A percentile compares a stretch with the other conserved stretches of the same genome.
These are phyloP conservation scores for Bufotes viridis DNA, from an alignment of 2,797 vertebrate genomes.

Conservation along the genomic window DNA sequence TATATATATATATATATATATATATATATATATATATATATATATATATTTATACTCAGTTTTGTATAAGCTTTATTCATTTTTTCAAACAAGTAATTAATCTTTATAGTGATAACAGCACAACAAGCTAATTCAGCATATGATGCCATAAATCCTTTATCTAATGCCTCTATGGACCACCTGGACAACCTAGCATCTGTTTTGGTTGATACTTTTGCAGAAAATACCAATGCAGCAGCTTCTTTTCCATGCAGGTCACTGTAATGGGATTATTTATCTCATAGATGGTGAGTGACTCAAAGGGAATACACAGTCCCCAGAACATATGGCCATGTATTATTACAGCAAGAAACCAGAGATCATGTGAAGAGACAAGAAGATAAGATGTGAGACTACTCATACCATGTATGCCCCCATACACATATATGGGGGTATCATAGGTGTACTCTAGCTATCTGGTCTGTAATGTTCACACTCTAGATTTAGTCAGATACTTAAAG, in stretches of 20 bases:
- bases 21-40: background rate
- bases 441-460: too few relatives aligned
- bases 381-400: too few relatives aligned
- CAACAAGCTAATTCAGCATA: slow-evolving; percentile 20
- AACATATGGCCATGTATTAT: slow-evolving; percentile 22
- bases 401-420: too few relatives aligned
- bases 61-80: background rate
- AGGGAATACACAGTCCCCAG: background rate
- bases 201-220: slow-evolving; percentile 11
- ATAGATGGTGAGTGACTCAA: background rate
- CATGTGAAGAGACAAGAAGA: background rate
- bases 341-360: background rate
- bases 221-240: slow-evolving; percentile 27
- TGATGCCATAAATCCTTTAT: slow-evolving; percentile 21
- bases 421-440: too few relatives aligned
- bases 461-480: too few relatives aligned
- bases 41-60: background rate
- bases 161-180: background rate
- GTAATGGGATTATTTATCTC: background rate
- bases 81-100: background rate
- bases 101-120: background rate
- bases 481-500: too few relatives aligned
- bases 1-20: background rate
- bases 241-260: slow-evolving; percentile 25
- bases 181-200: slow-evolving; percentile 36